These are phyloP conservation scores for Plestiodon gilberti DNA, from an alignment of 2,113 vertebrate genomes.

Conservation along the genomic window DNA sequence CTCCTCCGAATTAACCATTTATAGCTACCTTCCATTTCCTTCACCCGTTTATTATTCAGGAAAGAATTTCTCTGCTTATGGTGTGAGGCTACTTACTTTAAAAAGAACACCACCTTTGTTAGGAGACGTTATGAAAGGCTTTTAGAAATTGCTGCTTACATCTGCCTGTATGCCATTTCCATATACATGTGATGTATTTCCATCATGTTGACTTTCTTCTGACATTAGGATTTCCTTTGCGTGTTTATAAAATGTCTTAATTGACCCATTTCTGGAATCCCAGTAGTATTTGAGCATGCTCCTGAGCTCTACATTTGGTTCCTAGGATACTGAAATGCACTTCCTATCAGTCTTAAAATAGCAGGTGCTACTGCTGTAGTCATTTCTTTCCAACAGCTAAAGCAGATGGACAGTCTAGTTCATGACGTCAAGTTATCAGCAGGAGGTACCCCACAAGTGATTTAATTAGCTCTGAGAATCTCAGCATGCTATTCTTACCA, in stretches of 20 bases:
- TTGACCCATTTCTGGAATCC: constrained; percentile 2
- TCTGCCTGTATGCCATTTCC: neutral
- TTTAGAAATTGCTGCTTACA: neutral
- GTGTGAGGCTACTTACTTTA: neutral
- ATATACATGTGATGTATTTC: neutral
- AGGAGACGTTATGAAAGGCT: neutral
- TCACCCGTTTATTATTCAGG: neutral
- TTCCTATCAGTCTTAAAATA: constrained; percentile 5
- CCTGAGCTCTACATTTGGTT: neutral
- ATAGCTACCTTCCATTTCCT: neutral
- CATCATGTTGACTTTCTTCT: neutral
- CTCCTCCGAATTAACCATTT: neutral
- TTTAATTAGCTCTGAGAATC: neutral
- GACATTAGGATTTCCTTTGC: neutral
- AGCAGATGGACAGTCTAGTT: constrained; percentile 6
- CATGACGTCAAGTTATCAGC: neutral
- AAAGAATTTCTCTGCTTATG: neutral
- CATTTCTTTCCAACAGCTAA: neutral
- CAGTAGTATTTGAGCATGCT: neutral
- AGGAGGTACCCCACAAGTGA: neutral
- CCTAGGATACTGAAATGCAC: neutral
- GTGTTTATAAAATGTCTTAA: neutral
- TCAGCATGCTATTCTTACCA: rapidly evolving
- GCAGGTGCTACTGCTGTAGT: neutral
- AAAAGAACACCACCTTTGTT: neutral